These are phyloP conservation scores for Ostrea denselamellosa DNA, from an alignment of 1,140 invertebrate species.

Conservation along the genomic window DNA sequence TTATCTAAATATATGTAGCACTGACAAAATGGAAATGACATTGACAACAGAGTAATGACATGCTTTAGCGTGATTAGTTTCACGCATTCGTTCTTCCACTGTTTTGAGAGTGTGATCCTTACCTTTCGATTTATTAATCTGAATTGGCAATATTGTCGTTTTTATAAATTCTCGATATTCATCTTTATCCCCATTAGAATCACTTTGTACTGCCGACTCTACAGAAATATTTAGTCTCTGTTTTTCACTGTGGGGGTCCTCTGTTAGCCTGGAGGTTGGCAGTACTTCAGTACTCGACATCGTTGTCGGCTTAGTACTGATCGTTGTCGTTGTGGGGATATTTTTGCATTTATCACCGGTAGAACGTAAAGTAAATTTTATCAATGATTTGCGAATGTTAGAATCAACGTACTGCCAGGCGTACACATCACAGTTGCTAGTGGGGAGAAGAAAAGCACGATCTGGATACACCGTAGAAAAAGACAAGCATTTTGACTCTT, in stretches of 20 bases:
- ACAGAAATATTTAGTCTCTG: neutral
- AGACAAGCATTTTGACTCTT: constrained; percentile 43
- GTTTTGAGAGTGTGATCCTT: neutral
- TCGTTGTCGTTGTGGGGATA: constrained; percentile 40
- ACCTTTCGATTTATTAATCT: neutral
- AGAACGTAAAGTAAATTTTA: constrained; percentile 22
- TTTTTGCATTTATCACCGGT: constrained; percentile 39
- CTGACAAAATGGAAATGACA: neutral
- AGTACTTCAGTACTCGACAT: neutral
- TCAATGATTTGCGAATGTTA: constrained; percentile 22
- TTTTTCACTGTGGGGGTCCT: neutral
- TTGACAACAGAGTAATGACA: neutral
- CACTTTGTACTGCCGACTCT: neutral
- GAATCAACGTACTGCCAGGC: constrained; percentile 48
- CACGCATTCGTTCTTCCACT: neutral
- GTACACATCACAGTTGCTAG: constrained; percentile 48
- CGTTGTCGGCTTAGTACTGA: neutral
- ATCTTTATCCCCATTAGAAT: neutral
- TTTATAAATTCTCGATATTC: constrained; percentile 2
- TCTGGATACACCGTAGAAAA: constrained; percentile 41
- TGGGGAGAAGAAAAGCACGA: constrained; percentile 43
- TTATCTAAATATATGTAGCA: neutral
- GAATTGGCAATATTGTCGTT: neutral
- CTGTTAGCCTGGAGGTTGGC: neutral
- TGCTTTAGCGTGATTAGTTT: neutral